Conservation (phyloP, 2,888 invertebrate genomes). For the Heteromyza rotundicornis region DNA sequence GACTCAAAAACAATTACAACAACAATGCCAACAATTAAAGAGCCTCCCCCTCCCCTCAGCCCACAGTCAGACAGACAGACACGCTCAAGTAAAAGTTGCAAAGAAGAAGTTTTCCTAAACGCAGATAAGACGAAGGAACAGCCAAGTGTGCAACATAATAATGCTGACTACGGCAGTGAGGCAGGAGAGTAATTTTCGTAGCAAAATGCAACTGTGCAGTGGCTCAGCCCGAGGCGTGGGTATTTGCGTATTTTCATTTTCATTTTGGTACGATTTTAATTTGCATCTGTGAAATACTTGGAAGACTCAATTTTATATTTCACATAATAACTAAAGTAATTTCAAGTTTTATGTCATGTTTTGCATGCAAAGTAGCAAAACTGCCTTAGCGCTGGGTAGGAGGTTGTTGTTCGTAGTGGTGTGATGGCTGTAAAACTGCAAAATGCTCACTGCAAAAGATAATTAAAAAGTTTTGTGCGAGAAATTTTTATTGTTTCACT, state of each 20-base stretch:
- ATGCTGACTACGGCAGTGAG: too few relatives aligned
- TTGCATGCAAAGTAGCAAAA: slow-evolving; percentile 5
- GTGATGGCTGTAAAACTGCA: not conserved
- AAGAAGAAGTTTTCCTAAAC: not conserved
- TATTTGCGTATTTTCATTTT: not conserved
- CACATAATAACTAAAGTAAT: slow-evolving; percentile 9
- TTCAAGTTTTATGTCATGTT: slow-evolving; percentile 12
- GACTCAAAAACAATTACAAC: not conserved
- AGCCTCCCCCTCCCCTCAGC: too few relatives aligned
- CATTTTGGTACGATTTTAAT: not conserved
- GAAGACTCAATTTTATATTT: slow-evolving; percentile 1
- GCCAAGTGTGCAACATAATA: too few relatives aligned
- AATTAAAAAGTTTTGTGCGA: slow-evolving; percentile 5
- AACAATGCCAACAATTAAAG: too few relatives aligned
- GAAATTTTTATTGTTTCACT: not conserved
- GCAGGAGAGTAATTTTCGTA: too few relatives aligned
- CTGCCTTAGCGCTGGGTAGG: too few relatives aligned
- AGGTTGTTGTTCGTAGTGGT: too few relatives aligned
- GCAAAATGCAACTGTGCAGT: too few relatives aligned
- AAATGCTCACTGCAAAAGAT: slow-evolving; percentile 1
- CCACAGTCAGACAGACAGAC: not conserved
- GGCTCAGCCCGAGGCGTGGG: not conserved
- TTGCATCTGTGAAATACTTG: slow-evolving; percentile 2
- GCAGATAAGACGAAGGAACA: not conserved
- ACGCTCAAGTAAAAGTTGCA: slow-evolving; percentile 4